Percentiles rank a stretch among this genome's conserved stretches.
Conservation (phyloP, 2,888 invertebrate genomes). For the Acrobeloides nanus region DNA sequence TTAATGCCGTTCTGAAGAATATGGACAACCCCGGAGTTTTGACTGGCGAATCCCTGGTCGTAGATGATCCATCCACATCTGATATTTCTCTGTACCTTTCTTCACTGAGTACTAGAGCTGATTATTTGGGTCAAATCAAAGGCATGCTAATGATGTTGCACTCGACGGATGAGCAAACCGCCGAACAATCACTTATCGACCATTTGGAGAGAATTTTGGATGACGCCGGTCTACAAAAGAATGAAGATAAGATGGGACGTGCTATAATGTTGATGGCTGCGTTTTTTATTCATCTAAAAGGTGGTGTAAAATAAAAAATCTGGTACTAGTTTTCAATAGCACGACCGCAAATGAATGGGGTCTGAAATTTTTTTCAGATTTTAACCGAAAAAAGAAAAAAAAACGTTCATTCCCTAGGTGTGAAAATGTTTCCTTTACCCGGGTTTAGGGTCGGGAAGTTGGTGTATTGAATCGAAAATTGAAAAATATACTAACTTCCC, state of each 20-base stretch:
- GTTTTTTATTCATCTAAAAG: constrained; percentile 56
- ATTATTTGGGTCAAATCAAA: constrained; percentile 52
- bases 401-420: too few relatives aligned
- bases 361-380: too few relatives aligned
- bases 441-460: too few relatives aligned
- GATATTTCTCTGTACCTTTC: constrained; percentile 36
- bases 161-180: constrained; percentile 30
- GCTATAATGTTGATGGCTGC: constrained; percentile 58
- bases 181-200: constrained; percentile 48
- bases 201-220: constrained; percentile 54
- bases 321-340: too few relatives aligned
- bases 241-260: constrained; percentile 18
- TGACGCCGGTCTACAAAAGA: constrained; percentile 25
- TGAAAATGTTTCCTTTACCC: too few relatives aligned
- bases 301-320: constrained; percentile 31
- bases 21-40: too few relatives aligned
- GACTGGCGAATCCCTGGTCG: too few relatives aligned
- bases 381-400: too few relatives aligned
- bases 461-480: too few relatives aligned
- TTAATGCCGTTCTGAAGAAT: constrained; percentile 28
- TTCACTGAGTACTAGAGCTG: constrained; percentile 38
- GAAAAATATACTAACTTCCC: too few relatives aligned
- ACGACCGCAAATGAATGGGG: too few relatives aligned
- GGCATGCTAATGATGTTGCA: constrained; percentile 56
- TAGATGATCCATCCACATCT: constrained; percentile 2